phyloP scores from a whole-genome alignment of 2,888 invertebrate genomes.

The Orgyia antiqua region DNA sequence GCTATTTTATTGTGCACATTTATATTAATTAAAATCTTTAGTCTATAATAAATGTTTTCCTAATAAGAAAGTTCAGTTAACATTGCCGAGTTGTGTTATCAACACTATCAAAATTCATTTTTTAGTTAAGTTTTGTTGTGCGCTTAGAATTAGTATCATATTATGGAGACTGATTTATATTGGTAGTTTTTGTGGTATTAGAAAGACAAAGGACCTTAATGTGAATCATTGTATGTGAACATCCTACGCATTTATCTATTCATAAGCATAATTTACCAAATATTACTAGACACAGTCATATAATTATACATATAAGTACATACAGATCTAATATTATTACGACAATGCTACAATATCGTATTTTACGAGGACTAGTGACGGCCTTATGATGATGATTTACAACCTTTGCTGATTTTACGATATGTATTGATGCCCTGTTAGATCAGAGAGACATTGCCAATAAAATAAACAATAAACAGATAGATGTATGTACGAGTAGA shows the following conservation, averaged over 20 bases:
- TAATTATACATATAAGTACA: background rate
- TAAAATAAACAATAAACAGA: constrained; percentile 48
- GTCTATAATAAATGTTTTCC: too few species aligned
- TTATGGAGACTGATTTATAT: too few species aligned
- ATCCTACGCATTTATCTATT: background rate
- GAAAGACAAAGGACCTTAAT: too few species aligned
- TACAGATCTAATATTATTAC: background rate
- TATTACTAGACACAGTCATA: background rate
- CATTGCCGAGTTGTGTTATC: too few species aligned
- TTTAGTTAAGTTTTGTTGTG: too few species aligned
- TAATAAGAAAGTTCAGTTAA: too few species aligned
- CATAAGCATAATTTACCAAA: background rate
- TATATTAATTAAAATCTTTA: too few species aligned
- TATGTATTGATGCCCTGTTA: constrained; percentile 44
- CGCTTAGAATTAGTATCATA: too few species aligned
- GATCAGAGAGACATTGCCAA: constrained; percentile 34
- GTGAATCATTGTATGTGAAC: too few species aligned
- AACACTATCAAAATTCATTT: too few species aligned
- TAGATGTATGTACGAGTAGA: constrained; percentile 33
- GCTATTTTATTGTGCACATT: too few species aligned
- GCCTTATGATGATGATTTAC: constrained; percentile 39
- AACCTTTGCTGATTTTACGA: constrained; percentile 36
- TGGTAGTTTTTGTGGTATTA: too few species aligned
- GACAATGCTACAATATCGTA: constrained; percentile 21
- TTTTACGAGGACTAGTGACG: constrained; percentile 32